Evolutionary conservation across 2,797 vertebrate species (phyloP).

Genomic region (Echiichthys vipera): DNA sequence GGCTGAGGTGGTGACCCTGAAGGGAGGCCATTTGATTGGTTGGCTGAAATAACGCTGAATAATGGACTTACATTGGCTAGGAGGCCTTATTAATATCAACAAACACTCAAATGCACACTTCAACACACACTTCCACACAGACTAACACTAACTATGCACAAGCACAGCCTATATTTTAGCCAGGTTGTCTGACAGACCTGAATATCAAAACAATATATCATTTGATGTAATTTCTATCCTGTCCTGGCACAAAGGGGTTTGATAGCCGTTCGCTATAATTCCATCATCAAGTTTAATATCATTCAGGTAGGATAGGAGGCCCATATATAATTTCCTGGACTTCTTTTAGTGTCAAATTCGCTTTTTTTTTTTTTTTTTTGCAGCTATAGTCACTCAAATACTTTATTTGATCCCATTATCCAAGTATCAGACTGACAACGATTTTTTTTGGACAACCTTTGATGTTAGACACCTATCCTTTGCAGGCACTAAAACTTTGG

Average conservation of each 20-base stretch:
- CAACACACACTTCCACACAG: constrained; percentile 22
- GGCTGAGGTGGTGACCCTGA: constrained; percentile 72
- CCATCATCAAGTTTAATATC: constrained; percentile 58
- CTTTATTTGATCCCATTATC: constrained; percentile 44
- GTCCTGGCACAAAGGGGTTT: constrained; percentile 35
- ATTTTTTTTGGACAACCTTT: constrained; percentile 36
- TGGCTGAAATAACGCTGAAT: constrained; percentile 73
- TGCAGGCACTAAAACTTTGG: constrained; percentile 34
- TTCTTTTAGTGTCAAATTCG: constrained; percentile 26
- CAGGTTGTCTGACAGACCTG: constrained; percentile 63
- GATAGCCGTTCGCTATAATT: constrained; percentile 52
- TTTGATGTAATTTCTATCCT: constrained; percentile 48
- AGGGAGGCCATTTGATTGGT: constrained; percentile 73
- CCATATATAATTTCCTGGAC: constrained; percentile 55
- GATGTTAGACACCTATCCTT: constrained; percentile 25
- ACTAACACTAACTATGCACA: constrained; percentile 43
- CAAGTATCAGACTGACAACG: constrained; percentile 25
- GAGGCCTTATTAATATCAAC: constrained; percentile 51
- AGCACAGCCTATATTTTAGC: constrained; percentile 58
- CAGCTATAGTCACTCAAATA: too few species aligned
- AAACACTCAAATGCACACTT: constrained; percentile 12
- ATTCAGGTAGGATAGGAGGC: constrained; percentile 54
- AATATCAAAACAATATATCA: constrained; percentile 75
- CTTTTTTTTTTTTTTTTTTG: too few species aligned
- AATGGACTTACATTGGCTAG: constrained; percentile 69